Conservation (phyloP, 2,113 vertebrate species). For the Cyanocitta stelleri region DNA sequence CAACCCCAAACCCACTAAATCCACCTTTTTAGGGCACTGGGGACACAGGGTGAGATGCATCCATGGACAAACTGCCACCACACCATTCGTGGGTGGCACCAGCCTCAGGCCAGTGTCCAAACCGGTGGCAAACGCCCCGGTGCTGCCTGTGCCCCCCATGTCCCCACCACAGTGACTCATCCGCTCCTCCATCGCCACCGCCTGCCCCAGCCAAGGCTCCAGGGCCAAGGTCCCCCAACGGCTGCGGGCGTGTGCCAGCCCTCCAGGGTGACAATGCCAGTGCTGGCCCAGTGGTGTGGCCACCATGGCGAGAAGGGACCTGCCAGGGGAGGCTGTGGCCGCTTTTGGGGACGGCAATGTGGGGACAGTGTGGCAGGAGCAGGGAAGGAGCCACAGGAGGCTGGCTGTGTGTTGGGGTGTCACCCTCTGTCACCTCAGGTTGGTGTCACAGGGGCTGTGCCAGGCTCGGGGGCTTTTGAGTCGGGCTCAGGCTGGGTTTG, state of each 20-base stretch:
- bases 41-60: accelerated
- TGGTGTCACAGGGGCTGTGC: accelerated
- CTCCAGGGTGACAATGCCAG: accelerated
- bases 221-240: conserved; percentile 2
- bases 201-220: accelerated
- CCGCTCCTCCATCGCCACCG: accelerated
- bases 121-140: accelerated
- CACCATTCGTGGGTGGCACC: accelerated
- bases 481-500: accelerated
- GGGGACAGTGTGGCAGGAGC: background rate
- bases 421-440: background rate
- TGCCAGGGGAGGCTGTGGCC: background rate
- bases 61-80: accelerated
- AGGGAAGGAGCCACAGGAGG: background rate
- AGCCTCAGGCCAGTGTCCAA: accelerated
- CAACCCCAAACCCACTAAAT: background rate
- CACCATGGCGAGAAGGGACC: accelerated
- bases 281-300: accelerated
- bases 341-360: accelerated
- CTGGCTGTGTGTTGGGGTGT: background rate
- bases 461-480: background rate
- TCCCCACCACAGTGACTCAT: background rate
- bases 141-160: background rate
- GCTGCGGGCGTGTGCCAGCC: background rate
- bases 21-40: background rate